Base-by-base conservation (phyloP, 2,797 vertebrate species). In the Sparus aurata region DNA sequence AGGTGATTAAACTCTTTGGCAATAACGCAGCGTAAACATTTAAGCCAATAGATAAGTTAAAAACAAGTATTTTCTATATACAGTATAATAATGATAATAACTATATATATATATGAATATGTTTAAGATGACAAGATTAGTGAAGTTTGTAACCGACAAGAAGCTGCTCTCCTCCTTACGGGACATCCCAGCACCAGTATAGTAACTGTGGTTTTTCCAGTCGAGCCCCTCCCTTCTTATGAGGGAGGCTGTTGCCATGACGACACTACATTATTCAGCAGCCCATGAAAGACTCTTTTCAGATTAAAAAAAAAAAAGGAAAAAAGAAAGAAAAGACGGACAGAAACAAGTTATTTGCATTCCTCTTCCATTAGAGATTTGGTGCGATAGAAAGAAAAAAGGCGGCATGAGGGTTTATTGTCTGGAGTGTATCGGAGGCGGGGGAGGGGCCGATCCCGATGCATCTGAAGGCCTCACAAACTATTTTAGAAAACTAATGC, bases 271-370 rank as follows among this genome's bases (percentile, higher is more conserved):
- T 94, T 90, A 93, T 94, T 87, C 93, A 89, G 92, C 80, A 79
- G 73, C 65, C 79, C 70, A 73, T 91, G 91, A 93, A 93, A 92
- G 92, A 77, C 47, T 89, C 92, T 92, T 94, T 93, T 94, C 89
- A 93, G 70, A 87, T 86, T 25, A 50, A 82, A 83, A 74, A 82
- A 67, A 86, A 45, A 49, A 16, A 60, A 15, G 53, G 20, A 17
- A 41, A 70, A 67, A 74, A 16, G 60, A 67, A 66, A 60, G 58
- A 78, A 78, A 77, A 71, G 66, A 75, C 65, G 82, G 82, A 79
- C n/a, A 76, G 80, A 82, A 89, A 83, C 70, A 80, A 87, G 87
- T 91, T 92, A 92, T 95, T 93, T 93, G 91, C 93, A 95, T 95
- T 91, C 87, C 91, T 85, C 85, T 85, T 89, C 86, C 76, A 90